Conservation (phyloP, 2,113 vertebrate species). For the Corythaixoides concolor region DNA sequence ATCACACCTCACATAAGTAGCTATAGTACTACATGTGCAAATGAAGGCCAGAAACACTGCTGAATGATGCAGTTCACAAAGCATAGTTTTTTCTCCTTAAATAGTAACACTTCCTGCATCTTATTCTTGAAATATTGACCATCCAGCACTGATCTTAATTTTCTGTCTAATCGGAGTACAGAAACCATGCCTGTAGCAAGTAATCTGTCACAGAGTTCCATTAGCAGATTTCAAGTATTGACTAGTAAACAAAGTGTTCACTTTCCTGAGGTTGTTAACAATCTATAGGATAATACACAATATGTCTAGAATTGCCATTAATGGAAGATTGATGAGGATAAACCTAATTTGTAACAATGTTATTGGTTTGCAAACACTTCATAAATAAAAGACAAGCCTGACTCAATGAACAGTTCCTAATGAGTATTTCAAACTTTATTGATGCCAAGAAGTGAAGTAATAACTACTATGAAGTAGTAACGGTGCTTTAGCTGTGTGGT, state of each 20-base stretch:
- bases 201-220: background rate
- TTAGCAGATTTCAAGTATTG: constrained; percentile 7
- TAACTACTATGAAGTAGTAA: background rate
- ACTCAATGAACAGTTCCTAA: background rate
- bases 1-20: background rate
- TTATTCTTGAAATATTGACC: background rate
- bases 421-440: background rate
- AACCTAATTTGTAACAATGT: background rate
- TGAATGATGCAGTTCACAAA: background rate
- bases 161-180: background rate
- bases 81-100: background rate
- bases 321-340: background rate
- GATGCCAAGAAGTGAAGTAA: background rate
- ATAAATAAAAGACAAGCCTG: background rate
- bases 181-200: background rate
- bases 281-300: background rate
- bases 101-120: background rate
- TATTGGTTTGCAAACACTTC: background rate
- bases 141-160: background rate
- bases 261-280: background rate
- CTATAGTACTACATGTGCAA: background rate
- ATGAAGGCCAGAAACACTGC: background rate
- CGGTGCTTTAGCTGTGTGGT: background rate
- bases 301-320: background rate
- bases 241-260: background rate